Evolutionary conservation across 2,113 vertebrate species (phyloP).

Genomic region (Chrysemys picta): DNA sequence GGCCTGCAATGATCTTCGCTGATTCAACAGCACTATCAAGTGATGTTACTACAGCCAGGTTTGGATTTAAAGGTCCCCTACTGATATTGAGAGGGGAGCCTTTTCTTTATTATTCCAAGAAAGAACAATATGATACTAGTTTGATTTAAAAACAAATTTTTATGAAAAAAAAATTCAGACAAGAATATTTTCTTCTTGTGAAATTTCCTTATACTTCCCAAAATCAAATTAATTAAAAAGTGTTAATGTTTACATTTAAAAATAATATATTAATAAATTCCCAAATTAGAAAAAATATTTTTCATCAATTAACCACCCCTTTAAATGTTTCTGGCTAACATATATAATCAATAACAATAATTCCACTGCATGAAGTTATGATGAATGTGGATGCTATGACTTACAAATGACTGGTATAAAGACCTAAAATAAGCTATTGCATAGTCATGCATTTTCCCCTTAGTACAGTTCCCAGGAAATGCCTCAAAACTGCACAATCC

Average conservation of each 20-base stretch:
- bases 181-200: background rate
- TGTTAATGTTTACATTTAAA: background rate
- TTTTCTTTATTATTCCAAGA: background rate
- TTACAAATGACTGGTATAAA: background rate
- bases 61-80: background rate
- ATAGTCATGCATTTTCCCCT: background rate
- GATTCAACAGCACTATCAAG: background rate
- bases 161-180: background rate
- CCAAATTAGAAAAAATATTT: background rate
- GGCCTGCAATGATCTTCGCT: background rate
- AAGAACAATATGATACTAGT: background rate
- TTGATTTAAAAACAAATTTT: background rate
- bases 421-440: background rate
- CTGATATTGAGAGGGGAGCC: background rate
- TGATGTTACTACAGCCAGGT: background rate
- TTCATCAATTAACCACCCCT: background rate
- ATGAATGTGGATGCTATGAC: background rate
- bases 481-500: background rate
- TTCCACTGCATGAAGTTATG: background rate
- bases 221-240: background rate
- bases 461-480: background rate
- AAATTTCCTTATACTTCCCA: background rate
- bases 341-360: background rate
- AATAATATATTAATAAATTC: background rate
- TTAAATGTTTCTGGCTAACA: background rate